Percentiles rank a stretch among this genome's conserved stretches.
phyloP scores from a whole-genome alignment of 2,113 vertebrate species.

The Equus przewalskii region DNA sequence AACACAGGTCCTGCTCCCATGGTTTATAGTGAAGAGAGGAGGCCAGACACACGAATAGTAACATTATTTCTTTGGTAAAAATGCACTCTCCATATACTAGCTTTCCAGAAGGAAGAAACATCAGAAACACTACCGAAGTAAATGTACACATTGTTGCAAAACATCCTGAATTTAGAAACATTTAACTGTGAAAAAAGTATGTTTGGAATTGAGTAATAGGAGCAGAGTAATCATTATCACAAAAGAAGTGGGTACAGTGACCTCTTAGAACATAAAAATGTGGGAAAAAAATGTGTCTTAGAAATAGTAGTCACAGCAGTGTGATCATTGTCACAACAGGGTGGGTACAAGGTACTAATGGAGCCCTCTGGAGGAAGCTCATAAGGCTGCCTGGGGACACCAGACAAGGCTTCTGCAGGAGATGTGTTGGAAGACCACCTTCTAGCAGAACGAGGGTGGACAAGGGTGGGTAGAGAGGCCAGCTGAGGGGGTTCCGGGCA shows the following conservation, averaged over 20 bases:
- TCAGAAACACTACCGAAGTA: background rate
- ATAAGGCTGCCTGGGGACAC: background rate
- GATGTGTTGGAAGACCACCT: background rate
- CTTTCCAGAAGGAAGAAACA: constrained; percentile 40
- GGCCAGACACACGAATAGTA: background rate
- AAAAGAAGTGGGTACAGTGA: background rate
- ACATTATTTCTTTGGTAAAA: constrained; percentile 45
- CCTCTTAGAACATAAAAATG: background rate
- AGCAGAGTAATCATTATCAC: constrained; percentile 17
- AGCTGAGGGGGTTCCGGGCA: background rate
- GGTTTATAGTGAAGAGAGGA: background rate
- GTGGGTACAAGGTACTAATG: accelerated
- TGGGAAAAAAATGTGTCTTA: background rate
- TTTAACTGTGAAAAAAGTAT: constrained; percentile 35
- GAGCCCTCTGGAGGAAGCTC: background rate
- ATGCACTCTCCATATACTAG: constrained; percentile 32
- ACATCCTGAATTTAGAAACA: constrained; percentile 37
- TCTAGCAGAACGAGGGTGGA: background rate
- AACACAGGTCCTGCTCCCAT: background rate
- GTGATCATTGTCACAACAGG: background rate
- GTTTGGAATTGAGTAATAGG: background rate
- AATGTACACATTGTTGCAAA: constrained; percentile 46
- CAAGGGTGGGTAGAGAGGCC: background rate
- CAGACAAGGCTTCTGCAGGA: background rate
- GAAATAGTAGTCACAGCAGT: background rate